These are phyloP conservation scores for Dasypus novemcinctus DNA, from an alignment of 2,113 vertebrate species.

Conservation along the genomic window DNA sequence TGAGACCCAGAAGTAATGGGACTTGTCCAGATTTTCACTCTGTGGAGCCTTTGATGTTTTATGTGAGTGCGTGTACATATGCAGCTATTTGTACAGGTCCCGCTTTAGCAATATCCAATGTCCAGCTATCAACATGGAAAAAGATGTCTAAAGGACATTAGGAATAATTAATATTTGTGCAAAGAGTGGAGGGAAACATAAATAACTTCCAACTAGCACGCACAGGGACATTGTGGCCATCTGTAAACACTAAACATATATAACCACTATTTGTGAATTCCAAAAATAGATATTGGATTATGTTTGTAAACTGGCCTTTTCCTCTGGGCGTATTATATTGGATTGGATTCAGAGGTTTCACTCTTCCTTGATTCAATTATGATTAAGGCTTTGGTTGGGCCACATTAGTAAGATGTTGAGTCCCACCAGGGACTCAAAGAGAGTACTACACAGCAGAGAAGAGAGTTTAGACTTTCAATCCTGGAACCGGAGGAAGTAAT, in stretches of 20 bases:
- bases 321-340: no score
- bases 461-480: no score
- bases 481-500: no score
- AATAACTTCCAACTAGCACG: background rate
- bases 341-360: no score
- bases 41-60: background rate
- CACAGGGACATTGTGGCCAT: background rate
- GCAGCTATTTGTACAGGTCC: background rate
- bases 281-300: no score
- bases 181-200: background rate
- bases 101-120: background rate
- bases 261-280: background rate
- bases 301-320: no score
- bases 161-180: background rate
- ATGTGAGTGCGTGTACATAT: background rate
- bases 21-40: conserved; percentile 2
- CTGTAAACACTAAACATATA: background rate
- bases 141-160: background rate
- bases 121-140: background rate
- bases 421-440: no score
- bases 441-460: no score
- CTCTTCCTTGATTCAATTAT: no score
- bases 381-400: no score
- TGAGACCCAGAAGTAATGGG: background rate
- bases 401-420: no score